Conservation (phyloP, 1,140 invertebrate species). For the Vollenhovia emeryi region DNA sequence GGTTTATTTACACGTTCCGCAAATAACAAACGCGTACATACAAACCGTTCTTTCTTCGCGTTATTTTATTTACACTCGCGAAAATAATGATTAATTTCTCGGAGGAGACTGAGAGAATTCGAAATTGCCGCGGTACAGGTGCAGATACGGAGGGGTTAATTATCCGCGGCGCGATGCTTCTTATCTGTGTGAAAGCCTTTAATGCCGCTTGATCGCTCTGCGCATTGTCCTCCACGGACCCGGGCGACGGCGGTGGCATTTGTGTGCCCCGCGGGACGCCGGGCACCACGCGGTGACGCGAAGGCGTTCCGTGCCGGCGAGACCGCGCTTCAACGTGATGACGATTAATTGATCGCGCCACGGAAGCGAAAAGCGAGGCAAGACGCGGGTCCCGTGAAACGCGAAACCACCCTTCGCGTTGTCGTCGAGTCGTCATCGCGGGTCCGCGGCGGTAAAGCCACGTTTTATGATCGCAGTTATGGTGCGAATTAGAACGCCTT, state of each 20-base stretch:
- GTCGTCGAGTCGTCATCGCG: neutral
- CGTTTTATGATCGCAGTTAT: conserved; percentile 42
- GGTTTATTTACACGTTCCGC: neutral
- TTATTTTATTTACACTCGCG: neutral
- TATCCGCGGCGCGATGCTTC: neutral
- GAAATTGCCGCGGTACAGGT: neutral
- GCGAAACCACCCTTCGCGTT: neutral
- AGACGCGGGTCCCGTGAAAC: neutral
- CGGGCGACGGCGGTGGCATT: conserved; percentile 3
- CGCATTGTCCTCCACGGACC: conserved; percentile 22
- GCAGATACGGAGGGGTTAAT: conserved; percentile 11
- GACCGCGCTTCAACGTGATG: conserved; percentile 12
- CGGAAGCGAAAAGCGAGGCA: conserved; percentile 8
- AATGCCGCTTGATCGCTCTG: conserved; percentile 35
- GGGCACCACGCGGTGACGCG: neutral
- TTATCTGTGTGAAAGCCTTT: conserved; percentile 27
- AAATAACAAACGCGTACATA: neutral
- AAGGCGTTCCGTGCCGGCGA: neutral
- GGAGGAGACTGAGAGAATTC: neutral
- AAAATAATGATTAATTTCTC: neutral
- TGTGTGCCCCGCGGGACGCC: conserved; percentile 25
- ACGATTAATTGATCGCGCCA: conserved; percentile 53
- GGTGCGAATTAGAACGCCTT: conserved; percentile 32
- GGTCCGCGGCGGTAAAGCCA: conserved; percentile 14
- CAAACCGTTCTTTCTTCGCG: neutral